phyloP scores from a whole-genome alignment of 2,113 vertebrate genomes.

The Grammomys surdaster region DNA sequence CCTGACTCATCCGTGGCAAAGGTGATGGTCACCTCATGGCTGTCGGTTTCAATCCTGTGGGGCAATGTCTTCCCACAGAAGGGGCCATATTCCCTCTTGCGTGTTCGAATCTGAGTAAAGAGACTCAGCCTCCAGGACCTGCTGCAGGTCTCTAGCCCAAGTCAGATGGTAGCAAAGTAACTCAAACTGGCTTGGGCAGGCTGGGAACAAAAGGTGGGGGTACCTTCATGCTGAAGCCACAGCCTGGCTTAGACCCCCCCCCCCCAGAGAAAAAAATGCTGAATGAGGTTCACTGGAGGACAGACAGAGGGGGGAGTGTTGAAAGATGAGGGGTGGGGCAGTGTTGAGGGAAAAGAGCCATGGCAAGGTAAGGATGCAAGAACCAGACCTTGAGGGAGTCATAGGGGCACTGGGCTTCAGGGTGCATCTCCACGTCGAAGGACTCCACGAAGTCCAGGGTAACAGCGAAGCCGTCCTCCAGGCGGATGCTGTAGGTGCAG shows the following conservation, averaged over 20 bases:
- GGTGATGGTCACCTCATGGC: slow-evolving; percentile 83
- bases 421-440: slow-evolving; percentile 88
- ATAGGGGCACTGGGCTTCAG: slow-evolving; percentile 84
- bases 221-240: not conserved
- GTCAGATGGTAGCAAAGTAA: not conserved
- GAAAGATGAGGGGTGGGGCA: not conserved
- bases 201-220: not conserved
- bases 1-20: slow-evolving; percentile 88
- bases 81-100: slow-evolving; percentile 84
- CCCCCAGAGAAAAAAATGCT: too few species aligned
- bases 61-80: slow-evolving; percentile 89
- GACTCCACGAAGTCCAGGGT: slow-evolving; percentile 88
- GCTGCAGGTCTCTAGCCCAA: not conserved
- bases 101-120: slow-evolving; percentile 86
- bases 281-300: not conserved
- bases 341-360: not conserved
- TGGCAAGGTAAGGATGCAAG: not conserved
- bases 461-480: slow-evolving; percentile 88
- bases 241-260: not conserved
- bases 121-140: not conserved
- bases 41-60: slow-evolving; percentile 87
- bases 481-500: slow-evolving; percentile 87
- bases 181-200: not conserved
- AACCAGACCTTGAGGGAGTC: slow-evolving; percentile 89
- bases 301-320: not conserved